These are phyloP conservation scores for Cairina moschata DNA, from an alignment of 2,113 vertebrate genomes.

Conservation along the genomic window DNA sequence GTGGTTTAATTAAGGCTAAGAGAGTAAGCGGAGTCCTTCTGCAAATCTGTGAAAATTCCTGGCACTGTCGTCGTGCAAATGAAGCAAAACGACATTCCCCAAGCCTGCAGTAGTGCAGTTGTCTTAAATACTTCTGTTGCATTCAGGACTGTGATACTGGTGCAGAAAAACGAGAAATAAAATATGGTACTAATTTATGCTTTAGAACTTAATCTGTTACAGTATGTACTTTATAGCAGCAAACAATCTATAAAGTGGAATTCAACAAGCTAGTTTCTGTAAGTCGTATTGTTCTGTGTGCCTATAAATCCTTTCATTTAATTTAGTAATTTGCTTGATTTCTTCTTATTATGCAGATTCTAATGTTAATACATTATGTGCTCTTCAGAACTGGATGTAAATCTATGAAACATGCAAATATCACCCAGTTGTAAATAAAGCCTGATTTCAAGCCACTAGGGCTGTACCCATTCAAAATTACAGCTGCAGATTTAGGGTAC, in stretches of 20 bases:
- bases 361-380: background rate
- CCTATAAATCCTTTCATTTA: background rate
- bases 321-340: background rate
- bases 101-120: background rate
- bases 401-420: background rate
- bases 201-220: background rate
- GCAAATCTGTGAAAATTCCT: constrained; percentile 15
- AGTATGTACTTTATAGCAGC: background rate
- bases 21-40: background rate
- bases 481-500: background rate
- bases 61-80: background rate
- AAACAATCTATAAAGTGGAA: background rate
- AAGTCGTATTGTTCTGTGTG: background rate
- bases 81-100: constrained; percentile 17
- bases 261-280: background rate
- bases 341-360: background rate
- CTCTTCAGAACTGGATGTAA: background rate
- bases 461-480: background rate
- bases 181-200: constrained; percentile 5
- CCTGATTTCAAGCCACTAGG: background rate
- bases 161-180: background rate
- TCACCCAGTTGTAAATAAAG: background rate
- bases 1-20: background rate
- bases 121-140: background rate
- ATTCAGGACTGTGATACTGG: background rate